Evolutionary conservation across 2,113 vertebrate species (phyloP), one percentile per base, ranked within the genome.

Genomic region (Seriola aureovittata): DNA sequence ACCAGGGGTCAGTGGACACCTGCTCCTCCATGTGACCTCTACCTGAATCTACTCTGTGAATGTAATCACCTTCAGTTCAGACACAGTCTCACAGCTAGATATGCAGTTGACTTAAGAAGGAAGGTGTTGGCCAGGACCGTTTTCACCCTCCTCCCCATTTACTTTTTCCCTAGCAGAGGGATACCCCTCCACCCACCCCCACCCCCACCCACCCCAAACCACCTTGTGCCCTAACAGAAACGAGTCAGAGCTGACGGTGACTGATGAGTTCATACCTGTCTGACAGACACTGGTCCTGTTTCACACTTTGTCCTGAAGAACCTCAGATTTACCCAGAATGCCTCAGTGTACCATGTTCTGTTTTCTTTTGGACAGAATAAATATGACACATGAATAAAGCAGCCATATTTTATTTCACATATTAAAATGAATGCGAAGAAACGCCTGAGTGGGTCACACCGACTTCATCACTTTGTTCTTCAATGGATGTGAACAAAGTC

Each of bases 281-380:
- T 11, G 38, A 25, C 9, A 75, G 16, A 52, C 64, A 65, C 62
- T 75, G 55, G 46, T 74, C 54, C 62, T 75, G 42, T 85, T 74
- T 69, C 8, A 82, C 40, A 58, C 25, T 80, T 70, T 71, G 48
- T 89, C 71, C 89, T 67, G 34, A 17, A 76, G 69, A 78, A 86
- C 80, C 86, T 89, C 77, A 82, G n/a, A 60, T 87, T 59, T 88
- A 75, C 86, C 90, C 71, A 66, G 6, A 88, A 86, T 87, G 86
- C 87, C 90, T 89, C 86, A 86, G 63, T 80, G 64, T 78, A 64
- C 73, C 19, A 64, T 76, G 63, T 70, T 84, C 21, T 66, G 67
- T 46, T 91, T 88, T 75, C 44, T 82, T 88, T 92, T 84, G 34
- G 60, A 85, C 36, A 70, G 81, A 92, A 89, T 88, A 93, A 92